phyloP scores from a whole-genome alignment of 2,888 invertebrate genomes.

The Drosophila sordidula region DNA sequence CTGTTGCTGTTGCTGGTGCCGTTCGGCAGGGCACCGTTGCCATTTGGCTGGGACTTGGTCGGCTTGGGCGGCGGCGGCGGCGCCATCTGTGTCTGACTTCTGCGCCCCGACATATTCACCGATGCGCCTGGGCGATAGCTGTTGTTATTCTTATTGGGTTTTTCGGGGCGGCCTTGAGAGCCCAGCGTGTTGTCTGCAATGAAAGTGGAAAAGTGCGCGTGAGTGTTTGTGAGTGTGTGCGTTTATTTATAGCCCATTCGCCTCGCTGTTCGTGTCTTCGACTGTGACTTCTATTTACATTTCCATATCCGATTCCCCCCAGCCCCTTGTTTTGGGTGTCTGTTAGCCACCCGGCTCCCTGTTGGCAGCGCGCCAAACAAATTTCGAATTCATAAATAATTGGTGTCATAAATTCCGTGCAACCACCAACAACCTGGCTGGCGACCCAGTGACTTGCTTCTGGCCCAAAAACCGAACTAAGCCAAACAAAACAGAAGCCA shows the following conservation, averaged over 20 bases:
- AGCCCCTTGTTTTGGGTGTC: constrained; percentile 4
- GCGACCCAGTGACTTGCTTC: constrained; percentile 73
- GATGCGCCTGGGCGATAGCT: constrained; percentile 29
- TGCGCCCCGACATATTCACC: constrained; percentile 81
- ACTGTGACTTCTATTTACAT: constrained; percentile 21
- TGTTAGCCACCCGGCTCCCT: constrained; percentile 20
- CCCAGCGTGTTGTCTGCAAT: constrained; percentile 50
- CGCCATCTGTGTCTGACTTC: constrained; percentile 82
- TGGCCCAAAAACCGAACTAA: constrained; percentile 30
- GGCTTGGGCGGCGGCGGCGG: constrained; percentile 85
- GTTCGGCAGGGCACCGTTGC: constrained; percentile 69
- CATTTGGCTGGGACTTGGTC: constrained; percentile 75
- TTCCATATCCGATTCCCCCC: constrained; percentile 38
- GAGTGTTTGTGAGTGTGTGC: neutral
- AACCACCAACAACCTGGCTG: neutral
- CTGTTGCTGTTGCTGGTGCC: constrained; percentile 65
- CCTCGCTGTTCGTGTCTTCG: constrained; percentile 18
- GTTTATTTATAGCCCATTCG: constrained; percentile 7
- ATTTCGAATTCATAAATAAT: constrained; percentile 80
- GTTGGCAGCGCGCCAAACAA: constrained; percentile 76
- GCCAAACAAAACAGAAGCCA: constrained; percentile 26
- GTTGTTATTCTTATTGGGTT: constrained; percentile 42
- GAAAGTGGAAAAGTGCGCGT: constrained; percentile 9
- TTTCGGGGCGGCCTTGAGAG: constrained; percentile 59
- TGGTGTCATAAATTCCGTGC: constrained; percentile 72